Evolutionary conservation across 2,113 vertebrate species (phyloP), one percentile per base, ranked within the genome.

Genomic region (Pionites leucogaster): DNA sequence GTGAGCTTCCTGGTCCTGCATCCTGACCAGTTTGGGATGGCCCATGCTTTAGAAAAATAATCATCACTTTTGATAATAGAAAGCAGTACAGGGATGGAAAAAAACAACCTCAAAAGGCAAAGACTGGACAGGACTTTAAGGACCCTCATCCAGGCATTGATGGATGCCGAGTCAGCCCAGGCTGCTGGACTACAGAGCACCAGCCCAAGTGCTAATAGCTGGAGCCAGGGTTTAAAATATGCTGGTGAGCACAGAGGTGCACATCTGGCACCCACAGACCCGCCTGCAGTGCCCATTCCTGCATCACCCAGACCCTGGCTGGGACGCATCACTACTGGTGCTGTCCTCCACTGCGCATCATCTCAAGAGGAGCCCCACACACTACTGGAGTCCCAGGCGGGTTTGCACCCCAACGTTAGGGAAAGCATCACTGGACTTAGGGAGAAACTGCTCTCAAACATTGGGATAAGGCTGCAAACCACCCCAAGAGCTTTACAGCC

Each of bases 71-170:
- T 57, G 72, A 83, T 44, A 82, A 77, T 65, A 91, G 47, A 86
- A 95, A 94, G 69, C 64, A 84, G 74, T 85, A 79, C 49, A 49
- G 65, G n/a, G 80, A 87, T 87, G 67, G 63, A 93, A 82, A 91
- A 95, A 95, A 79, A 52, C 72, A 95, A 92, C 91, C 96, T 93
- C 95, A 95, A 95, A 95, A 95, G 91, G 94, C 83, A 95, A 95
- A 91, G 89, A 75, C 81, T 65, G 86, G 89, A 91, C 86, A 69
- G 42, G 92, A 47, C 17, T 22, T 39, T 79, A 86, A 92, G 88
- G 68, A 95, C 37, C 94, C 81, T 86, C 24, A 1, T 44, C 41
- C 1, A 0, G 50, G 81, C 42, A 33, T 31, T 35, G 78, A 47
- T 1, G 1, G 44, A 37, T 75, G 67, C 65, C 0, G 18, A 93